Base-by-base conservation (phyloP, 2,888 invertebrate genomes). In the Anorthoa munda region DNA sequence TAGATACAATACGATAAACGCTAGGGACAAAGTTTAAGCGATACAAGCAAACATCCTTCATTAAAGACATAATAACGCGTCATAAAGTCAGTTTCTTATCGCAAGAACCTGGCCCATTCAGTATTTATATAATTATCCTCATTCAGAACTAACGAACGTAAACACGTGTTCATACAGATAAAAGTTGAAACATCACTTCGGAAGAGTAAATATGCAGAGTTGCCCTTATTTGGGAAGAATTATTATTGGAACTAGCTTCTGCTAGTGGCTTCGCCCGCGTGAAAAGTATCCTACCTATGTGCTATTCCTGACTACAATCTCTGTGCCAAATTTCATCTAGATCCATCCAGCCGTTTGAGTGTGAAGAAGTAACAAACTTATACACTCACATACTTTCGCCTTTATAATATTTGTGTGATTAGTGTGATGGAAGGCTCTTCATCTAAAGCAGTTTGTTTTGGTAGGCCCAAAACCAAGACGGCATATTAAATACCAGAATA, bases 41-140 rank as follows among this genome's bases (percentile, higher is more conserved):
- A 55, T 39, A 18, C 31, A 56, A 18, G 12, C 46, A 61, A 26
- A 50, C 50, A 60, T 75, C 66, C 48, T 77, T 61, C 53, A 60
- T 48, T 59, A 45, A 3, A 58, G 46, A 63, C 53, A n/a, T 59
- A 55, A 64, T 71, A 67, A 48, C 17, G 23, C 50, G 74, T 69
- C 66, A 64, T 58, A 70, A 70, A 75, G 69, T 75, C 63, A 74
- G 11, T 26, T 31, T 39, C 21, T 61, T 76, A 79, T 80, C 79
- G n/a, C 11, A 21, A 53, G 21, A 77, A 65, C 64, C 31, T 67
- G 60, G 77, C 23, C 39, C 68, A 80, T 80, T 72, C 50, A 80
- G 13, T 51, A 56, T 4, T 31, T 60, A 45, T 45, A 15, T 66
- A 31, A 26, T 58, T 13, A 55, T 4, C 13, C 51, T n/a, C 64